Conservation (phyloP, 2,888 invertebrate genomes). For the Pristionchus mayeri region DNA sequence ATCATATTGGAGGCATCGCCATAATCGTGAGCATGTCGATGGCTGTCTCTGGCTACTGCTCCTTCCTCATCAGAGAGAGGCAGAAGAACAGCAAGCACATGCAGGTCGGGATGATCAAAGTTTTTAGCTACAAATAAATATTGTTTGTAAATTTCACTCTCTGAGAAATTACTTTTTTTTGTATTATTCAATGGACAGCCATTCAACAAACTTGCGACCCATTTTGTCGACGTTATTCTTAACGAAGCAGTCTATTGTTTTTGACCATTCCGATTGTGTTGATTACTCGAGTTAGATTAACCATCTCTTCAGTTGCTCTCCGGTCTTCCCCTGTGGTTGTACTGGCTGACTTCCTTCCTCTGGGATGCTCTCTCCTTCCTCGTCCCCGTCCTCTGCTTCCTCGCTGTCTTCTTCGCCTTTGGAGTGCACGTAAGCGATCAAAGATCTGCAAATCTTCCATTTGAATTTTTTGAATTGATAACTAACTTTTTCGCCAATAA, state of each 20-base stretch:
- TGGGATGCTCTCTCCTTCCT: constrained; percentile 68
- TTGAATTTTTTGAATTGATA: background rate
- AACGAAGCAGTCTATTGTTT: too few relatives aligned
- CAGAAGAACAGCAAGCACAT: constrained; percentile 73
- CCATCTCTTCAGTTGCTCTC: constrained; percentile 57
- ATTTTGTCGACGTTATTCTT: too few relatives aligned
- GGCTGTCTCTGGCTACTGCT: constrained; percentile 64
- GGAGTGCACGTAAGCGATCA: constrained; percentile 53
- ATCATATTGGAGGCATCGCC: background rate
- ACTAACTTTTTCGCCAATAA: background rate
- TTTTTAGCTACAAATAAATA: too few relatives aligned
- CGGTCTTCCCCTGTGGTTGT: constrained; percentile 69
- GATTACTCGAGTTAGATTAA: too few relatives aligned
- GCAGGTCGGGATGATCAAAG: constrained; percentile 55
- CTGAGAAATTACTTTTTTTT: background rate
- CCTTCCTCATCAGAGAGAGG: constrained; percentile 70
- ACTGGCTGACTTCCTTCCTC: constrained; percentile 67
- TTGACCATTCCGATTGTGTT: too few relatives aligned
- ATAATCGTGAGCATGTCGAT: constrained; percentile 50
- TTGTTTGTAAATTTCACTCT: too few relatives aligned
- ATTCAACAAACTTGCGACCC: background rate
- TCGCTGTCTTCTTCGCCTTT: constrained; percentile 63
- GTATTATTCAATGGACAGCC: background rate
- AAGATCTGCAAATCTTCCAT: background rate
- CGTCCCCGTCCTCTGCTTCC: constrained; percentile 60